phyloP scores from a whole-genome alignment of 2,797 vertebrate species.

The Miichthys miiuy region DNA sequence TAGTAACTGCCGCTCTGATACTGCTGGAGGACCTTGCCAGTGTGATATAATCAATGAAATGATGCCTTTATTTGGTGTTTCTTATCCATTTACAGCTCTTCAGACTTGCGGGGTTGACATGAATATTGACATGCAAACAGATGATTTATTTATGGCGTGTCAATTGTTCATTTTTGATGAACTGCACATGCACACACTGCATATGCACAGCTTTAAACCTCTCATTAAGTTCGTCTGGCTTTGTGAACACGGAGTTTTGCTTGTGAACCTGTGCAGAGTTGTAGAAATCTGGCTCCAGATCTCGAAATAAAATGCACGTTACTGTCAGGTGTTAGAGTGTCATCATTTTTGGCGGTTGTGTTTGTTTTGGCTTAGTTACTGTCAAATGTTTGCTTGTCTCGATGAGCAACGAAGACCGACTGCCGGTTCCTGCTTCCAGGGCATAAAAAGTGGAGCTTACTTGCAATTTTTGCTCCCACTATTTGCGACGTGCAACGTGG shows the following conservation, averaged over 20 bases:
- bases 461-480: background rate
- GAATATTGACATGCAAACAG: background rate
- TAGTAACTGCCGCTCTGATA: background rate
- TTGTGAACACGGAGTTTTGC: background rate
- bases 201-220: background rate
- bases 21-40: background rate
- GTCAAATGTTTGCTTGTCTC: background rate
- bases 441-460: background rate
- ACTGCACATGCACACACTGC: background rate
- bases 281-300: background rate
- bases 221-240: background rate
- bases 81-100: background rate
- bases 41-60: background rate
- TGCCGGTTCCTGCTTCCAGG: background rate
- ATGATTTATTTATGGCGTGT: background rate
- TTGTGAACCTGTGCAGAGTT: background rate
- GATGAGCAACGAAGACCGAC: background rate
- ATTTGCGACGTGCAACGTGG: conserved; percentile 59
- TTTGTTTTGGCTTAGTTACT: background rate
- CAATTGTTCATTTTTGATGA: background rate
- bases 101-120: background rate
- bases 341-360: background rate
- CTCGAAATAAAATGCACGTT: background rate
- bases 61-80: background rate
- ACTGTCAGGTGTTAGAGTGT: background rate